Evolutionary conservation across 1,140 invertebrate species (phyloP).

Genomic region (Zophobas morio): DNA sequence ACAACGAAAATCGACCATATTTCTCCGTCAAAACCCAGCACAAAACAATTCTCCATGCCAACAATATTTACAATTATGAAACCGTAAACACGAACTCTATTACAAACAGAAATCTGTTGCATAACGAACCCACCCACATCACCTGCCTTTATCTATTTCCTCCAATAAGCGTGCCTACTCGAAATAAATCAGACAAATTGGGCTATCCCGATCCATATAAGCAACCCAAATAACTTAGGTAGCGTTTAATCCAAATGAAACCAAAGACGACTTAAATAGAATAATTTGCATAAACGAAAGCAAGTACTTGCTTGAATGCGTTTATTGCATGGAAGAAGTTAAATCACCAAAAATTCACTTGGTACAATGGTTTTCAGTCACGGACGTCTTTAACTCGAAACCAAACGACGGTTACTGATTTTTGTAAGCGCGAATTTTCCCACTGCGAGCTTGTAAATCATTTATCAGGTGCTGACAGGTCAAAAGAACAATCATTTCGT

Average conservation of each 20-base stretch:
- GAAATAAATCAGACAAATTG: conserved; percentile 21
- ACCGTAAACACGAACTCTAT: not conserved
- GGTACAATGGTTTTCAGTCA: not conserved
- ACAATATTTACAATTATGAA: no score
- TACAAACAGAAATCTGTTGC: conserved; percentile 1
- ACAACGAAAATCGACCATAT: no score
- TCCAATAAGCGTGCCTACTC: not conserved
- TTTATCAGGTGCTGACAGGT: conserved; percentile 42
- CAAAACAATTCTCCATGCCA: no score
- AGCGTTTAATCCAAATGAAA: not conserved
- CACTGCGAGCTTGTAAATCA: conserved; percentile 6
- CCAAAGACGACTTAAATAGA: conserved; percentile 34
- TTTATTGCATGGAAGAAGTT: not conserved
- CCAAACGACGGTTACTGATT: not conserved
- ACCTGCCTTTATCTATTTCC: conserved; percentile 2
- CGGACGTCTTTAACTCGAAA: conserved; percentile 12
- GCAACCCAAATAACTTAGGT: not conserved
- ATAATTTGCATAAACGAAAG: conserved; percentile 41
- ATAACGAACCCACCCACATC: not conserved
- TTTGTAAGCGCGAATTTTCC: conserved; percentile 3
- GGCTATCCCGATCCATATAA: not conserved
- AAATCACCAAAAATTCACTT: conserved; percentile 12
- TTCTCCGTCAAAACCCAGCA: no score
- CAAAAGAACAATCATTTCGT: conserved; percentile 25
- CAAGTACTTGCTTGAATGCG: conserved; percentile 4